Percentiles rank a stretch among this genome's conserved stretches.
These are phyloP conservation scores for Cathartes aura DNA, from an alignment of 2,113 vertebrate species.

Conservation along the genomic window DNA sequence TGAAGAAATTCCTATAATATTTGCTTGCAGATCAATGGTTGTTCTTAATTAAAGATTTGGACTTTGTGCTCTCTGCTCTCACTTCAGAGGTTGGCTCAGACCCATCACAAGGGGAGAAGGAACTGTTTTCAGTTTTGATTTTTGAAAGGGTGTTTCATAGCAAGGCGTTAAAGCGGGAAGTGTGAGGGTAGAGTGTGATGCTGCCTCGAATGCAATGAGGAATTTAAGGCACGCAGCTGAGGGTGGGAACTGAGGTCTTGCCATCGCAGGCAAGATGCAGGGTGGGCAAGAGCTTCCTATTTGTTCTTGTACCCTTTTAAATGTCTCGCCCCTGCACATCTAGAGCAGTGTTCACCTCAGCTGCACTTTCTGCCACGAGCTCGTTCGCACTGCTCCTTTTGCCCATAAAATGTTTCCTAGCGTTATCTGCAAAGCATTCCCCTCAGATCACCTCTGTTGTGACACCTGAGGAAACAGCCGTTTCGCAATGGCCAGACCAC, in stretches of 20 bases:
- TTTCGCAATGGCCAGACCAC: neutral
- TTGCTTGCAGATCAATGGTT: neutral
- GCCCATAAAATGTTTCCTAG: rapidly evolving
- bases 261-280: neutral
- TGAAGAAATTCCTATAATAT: neutral
- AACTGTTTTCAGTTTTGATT: neutral
- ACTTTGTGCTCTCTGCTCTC: neutral
- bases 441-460: neutral
- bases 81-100: neutral
- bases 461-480: neutral
- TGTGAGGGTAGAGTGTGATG: neutral
- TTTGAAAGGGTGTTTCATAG: neutral
- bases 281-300: neutral
- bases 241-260: neutral
- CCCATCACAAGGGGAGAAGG: neutral
- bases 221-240: rapidly evolving
- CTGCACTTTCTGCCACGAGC: neutral
- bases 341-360: neutral
- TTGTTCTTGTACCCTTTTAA: neutral
- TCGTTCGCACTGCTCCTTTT: neutral
- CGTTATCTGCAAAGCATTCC: neutral
- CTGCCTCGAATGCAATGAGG: neutral
- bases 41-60: neutral
- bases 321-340: neutral
- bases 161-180: neutral